Percentiles rank a stretch among this genome's conserved stretches.
Evolutionary conservation across 2,113 vertebrate species (phyloP).

Genomic region (Chamaea fasciata): DNA sequence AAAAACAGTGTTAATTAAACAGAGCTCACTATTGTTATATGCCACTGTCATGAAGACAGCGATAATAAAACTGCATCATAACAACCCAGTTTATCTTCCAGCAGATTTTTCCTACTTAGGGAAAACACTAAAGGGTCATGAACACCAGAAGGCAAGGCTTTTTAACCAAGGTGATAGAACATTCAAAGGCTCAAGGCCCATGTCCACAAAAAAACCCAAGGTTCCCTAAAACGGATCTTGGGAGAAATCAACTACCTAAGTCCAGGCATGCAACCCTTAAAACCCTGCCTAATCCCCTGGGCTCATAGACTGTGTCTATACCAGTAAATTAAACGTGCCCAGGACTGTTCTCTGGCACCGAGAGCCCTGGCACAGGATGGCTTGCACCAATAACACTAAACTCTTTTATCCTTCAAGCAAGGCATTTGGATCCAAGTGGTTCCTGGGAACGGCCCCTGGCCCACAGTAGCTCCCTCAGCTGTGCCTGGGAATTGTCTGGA

Average conservation of each 20-base stretch:
- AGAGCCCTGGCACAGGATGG: constrained; percentile 23
- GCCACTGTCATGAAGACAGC: not conserved
- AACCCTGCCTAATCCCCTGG: constrained; percentile 50
- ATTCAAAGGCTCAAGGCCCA: not conserved
- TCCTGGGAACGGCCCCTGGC: not conserved
- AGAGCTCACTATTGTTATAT: not conserved
- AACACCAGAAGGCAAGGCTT: not conserved
- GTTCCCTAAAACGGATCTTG: not conserved
- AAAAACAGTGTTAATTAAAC: not conserved
- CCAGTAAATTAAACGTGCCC: constrained; percentile 49
- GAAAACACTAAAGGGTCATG: not conserved
- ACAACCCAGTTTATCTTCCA: not conserved
- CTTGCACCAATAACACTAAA: constrained; percentile 31
- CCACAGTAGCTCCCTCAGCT: not conserved
- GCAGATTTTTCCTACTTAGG: not conserved
- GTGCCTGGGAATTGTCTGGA: constrained; percentile 19
- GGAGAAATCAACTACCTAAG: constrained; percentile 35
- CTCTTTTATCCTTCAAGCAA: constrained; percentile 30
- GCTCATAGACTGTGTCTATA: constrained; percentile 42
- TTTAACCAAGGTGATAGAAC: not conserved
- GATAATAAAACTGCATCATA: not conserved
- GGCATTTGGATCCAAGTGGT: not conserved
- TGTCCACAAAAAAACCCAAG: not conserved
- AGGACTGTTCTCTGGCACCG: constrained; percentile 50
- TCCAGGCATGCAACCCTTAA: constrained; percentile 47